phyloP scores from a whole-genome alignment of 2,888 invertebrate species.

The Hydroisotoma schaefferi region DNA sequence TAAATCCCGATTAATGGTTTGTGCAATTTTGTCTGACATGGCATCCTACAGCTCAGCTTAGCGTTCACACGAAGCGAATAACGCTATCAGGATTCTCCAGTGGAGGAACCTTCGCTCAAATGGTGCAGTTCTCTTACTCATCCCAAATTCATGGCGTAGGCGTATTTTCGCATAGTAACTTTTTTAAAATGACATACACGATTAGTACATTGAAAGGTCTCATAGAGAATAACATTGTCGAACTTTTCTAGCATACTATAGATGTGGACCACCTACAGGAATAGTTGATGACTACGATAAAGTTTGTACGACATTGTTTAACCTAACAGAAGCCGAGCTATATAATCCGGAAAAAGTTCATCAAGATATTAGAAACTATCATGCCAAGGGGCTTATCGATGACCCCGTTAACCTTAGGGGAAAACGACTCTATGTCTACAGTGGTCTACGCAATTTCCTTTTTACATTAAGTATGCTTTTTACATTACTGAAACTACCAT shows the following conservation, averaged over 20 bases:
- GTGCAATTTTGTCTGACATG: too few relatives aligned
- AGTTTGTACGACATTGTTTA: slow-evolving; percentile 24
- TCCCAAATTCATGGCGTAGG: slow-evolving; percentile 42
- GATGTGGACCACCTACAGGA: slow-evolving; percentile 33
- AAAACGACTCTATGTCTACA: slow-evolving; percentile 34
- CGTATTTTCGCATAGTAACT: slow-evolving; percentile 42
- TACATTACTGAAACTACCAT: too few relatives aligned
- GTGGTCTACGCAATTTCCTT: slow-evolving; percentile 27
- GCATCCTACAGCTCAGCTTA: slow-evolving; percentile 7
- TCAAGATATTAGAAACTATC: slow-evolving; percentile 26
- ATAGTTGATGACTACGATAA: slow-evolving; percentile 27
- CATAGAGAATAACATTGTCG: not conserved
- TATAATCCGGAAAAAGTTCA: slow-evolving; percentile 29
- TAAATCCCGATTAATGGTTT: too few relatives aligned
- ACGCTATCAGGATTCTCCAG: slow-evolving; percentile 44
- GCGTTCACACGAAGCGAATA: slow-evolving; percentile 15
- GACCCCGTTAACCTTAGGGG: slow-evolving; percentile 21
- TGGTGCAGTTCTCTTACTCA: slow-evolving; percentile 37
- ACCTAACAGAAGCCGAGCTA: slow-evolving; percentile 18
- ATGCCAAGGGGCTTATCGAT: slow-evolving; percentile 20
- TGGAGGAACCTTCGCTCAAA: slow-evolving; percentile 45
- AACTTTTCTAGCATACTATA: slow-evolving; percentile 24
- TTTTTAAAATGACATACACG: not conserved
- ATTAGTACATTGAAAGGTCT: not conserved
- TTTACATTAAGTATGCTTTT: slow-evolving; percentile 26